Percentiles rank a stretch among this genome's conserved stretches.
Conservation (phyloP, 2,113 vertebrate genomes). For the Engystomops pustulosus region DNA sequence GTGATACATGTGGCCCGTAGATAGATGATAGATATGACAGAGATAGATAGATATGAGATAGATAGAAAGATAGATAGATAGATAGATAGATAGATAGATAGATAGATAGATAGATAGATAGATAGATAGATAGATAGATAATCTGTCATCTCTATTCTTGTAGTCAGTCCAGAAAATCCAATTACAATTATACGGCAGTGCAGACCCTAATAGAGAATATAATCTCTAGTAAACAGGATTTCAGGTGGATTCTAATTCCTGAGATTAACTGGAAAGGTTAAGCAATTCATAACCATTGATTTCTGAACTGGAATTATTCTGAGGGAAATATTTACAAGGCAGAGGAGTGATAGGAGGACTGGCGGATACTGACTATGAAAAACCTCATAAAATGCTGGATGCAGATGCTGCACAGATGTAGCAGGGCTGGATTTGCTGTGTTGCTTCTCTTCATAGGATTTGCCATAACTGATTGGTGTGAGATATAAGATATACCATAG, state of each 20-base stretch:
- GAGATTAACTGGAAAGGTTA: slow-evolving; percentile 18
- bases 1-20: too few species aligned
- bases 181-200: neutral
- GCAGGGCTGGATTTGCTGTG: neutral
- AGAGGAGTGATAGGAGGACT: neutral
- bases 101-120: slow-evolving; percentile 4
- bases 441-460: neutral
- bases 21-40: neutral
- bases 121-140: slow-evolving; percentile 5
- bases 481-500: too few species aligned
- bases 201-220: neutral
- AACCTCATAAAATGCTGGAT: neutral
- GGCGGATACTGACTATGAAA: neutral
- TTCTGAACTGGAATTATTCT: neutral
- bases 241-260: neutral
- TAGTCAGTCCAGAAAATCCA: neutral
- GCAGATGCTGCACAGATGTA: neutral
- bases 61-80: neutral
- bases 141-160: too few species aligned
- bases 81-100: slow-evolving; percentile 5
- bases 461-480: too few species aligned
- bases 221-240: neutral
- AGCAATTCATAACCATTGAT: slow-evolving; percentile 12
- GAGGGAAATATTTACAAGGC: neutral
- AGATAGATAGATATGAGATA: neutral